phyloP scores from a whole-genome alignment of 2,888 invertebrate genomes.

The Drosophila nigricruria region DNA sequence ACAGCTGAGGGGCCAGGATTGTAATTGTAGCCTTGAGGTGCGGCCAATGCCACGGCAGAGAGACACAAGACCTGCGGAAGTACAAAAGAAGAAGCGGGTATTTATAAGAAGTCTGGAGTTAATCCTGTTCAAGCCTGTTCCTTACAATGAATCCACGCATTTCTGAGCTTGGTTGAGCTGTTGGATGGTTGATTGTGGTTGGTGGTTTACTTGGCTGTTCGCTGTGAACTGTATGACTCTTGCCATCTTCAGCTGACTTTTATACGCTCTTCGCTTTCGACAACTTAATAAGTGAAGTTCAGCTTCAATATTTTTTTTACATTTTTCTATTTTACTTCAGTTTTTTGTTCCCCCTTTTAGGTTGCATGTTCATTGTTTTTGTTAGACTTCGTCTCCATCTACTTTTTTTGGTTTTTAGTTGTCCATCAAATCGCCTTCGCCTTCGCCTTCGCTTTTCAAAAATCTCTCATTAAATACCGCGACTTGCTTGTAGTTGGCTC shows the following conservation, averaged over 20 bases:
- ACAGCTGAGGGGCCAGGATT: conserved; percentile 65
- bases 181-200: conserved; percentile 42
- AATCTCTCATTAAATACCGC: conserved; percentile 73
- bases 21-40: conserved; percentile 84
- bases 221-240: conserved; percentile 78
- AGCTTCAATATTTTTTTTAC: conserved; percentile 35
- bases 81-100: background rate
- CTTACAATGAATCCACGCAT: conserved; percentile 85
- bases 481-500: conserved; percentile 69
- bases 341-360: conserved; percentile 22
- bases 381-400: conserved; percentile 54
- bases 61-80: conserved; percentile 80
- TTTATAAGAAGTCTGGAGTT: background rate
- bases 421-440: conserved; percentile 24
- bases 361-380: conserved; percentile 79
- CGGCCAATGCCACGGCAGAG: conserved; percentile 78
- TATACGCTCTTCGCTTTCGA: conserved; percentile 67
- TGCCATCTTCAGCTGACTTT: conserved; percentile 60
- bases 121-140: conserved; percentile 19
- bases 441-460: conserved; percentile 50
- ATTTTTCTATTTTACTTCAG: conserved; percentile 7
- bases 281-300: conserved; percentile 74
- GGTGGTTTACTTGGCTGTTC: conserved; percentile 63
- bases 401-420: conserved; percentile 37
- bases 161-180: conserved; percentile 80